Percentiles rank a stretch among this genome's conserved stretches.
Evolutionary conservation across 2,888 invertebrate species (phyloP).

Genomic region (Agrenia bidenticulata): DNA sequence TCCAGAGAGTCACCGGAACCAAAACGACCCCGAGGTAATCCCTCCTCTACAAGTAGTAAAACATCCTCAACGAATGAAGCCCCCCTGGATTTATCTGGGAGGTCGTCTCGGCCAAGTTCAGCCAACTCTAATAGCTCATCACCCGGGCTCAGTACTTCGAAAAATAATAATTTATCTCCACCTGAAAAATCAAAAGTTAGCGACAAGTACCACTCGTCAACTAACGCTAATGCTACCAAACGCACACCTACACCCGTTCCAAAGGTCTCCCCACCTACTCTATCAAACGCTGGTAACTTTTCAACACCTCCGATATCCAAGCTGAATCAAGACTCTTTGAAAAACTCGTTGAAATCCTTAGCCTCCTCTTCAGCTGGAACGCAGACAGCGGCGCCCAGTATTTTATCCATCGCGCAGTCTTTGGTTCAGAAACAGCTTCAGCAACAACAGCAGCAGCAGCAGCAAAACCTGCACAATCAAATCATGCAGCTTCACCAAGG

Average conservation of each 20-base stretch:
- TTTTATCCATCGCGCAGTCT: constrained; percentile 48
- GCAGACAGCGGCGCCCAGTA: constrained; percentile 16
- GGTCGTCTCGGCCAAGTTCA: constrained; percentile 29
- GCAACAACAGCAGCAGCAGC: constrained; percentile 33
- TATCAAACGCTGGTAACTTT: background rate
- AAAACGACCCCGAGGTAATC: constrained; percentile 2
- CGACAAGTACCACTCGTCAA: background rate
- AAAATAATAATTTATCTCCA: background rate
- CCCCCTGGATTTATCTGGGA: constrained; percentile 44
- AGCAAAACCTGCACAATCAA: constrained; percentile 18
- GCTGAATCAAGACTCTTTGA: background rate
- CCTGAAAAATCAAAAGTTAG: constrained; percentile 5
- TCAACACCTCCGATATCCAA: background rate
- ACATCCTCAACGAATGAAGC: constrained; percentile 29
- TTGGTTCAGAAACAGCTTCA: constrained; percentile 46
- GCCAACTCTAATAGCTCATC: constrained; percentile 12
- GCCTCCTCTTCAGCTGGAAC: background rate
- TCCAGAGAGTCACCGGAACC: constrained; percentile 16
- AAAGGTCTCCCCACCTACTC: constrained; percentile 6
- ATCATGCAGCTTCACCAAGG: constrained; percentile 19
- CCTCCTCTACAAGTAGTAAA: background rate
- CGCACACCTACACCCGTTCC: constrained; percentile 3
- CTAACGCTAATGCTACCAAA: background rate
- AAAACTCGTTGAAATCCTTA: constrained; percentile 9
- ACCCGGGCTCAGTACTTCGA: background rate